A percentile compares a stretch with the other conserved stretches of the same genome.
phyloP scores from a whole-genome alignment of 2,113 vertebrate genomes.

The Stictonetta naevosa region DNA sequence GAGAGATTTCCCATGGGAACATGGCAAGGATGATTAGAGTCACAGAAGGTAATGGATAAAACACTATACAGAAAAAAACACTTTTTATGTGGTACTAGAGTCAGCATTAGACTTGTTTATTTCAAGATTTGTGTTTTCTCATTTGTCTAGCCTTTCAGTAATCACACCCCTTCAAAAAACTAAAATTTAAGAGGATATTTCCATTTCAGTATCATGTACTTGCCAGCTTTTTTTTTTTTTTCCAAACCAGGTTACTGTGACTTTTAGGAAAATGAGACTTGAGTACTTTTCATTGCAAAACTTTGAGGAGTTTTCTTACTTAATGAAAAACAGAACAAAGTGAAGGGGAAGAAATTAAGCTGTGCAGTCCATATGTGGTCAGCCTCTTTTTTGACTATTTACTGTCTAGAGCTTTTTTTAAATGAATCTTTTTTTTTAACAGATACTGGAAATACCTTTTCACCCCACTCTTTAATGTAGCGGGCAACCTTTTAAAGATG shows the following conservation, averaged over 20 bases:
- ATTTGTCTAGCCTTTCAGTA: not conserved
- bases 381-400: not conserved
- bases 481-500: not conserved
- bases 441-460: not conserved
- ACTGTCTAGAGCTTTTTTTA: not conserved
- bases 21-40: not conserved
- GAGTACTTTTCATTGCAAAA: not conserved
- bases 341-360: not conserved
- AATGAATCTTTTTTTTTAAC: not conserved
- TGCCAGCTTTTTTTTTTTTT: not conserved
- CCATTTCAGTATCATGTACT: fast-evolving
- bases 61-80: not conserved
- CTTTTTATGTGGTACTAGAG: not conserved
- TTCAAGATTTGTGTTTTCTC: not conserved
- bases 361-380: not conserved
- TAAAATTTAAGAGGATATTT: not conserved
- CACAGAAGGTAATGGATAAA: conserved; percentile 2
- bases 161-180: not conserved
- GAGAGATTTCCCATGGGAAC: not conserved
- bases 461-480: not conserved
- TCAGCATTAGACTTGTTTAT: not conserved
- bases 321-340: not conserved
- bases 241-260: not conserved
- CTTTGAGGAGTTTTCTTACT: not conserved
- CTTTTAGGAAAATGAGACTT: not conserved